Base-by-base conservation (phyloP, 2,888 invertebrate genomes). In the Apeira syringaria region DNA sequence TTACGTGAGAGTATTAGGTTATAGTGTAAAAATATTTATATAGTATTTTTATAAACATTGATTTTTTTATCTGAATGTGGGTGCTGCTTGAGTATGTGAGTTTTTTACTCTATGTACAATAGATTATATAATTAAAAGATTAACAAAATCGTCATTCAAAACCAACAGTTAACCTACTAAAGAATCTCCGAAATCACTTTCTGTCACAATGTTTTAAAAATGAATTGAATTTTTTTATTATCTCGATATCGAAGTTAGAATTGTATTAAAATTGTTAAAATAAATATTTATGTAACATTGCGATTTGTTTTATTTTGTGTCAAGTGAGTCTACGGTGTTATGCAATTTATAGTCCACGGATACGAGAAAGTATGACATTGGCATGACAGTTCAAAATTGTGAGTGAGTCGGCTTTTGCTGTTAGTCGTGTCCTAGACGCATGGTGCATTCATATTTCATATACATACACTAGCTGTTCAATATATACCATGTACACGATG, bases 271-370 rank as follows among this genome's bases (percentile, higher is more conserved):
- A 83, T 81, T 85, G 84, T 87, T 86, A 84, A 53, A 56, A 85
- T 87, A 87, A 87, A 87, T 85, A 87, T 87, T 85, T 85, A 84
- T 85, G 71, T 85, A 85, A 80, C 72, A 80, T 78, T 76, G 60
- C 59, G 59, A 64, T 75, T 76, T 71, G 80, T 83, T 82, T 76
- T 70, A 79, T 85, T 83, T 56, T 62, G 60, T 68, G 63, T 12
- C 24, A 61, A 73, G 80, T 80, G 80, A 77, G 82, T 82, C 82
- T 80, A 80, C 77, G 67, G 83, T 85, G 85, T 85, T 86, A 87
- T 86, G 87, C 88, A 88, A 86, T 86, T 87, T 87, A 85, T 83
- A 77, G 66, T 68, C 77, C 77, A 70, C 70, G 12, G n/a, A 24
- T 5, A 15, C 15, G 15, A 8, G 9, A 6, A 38, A 15, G 50